Evolutionary conservation across 30 jellyfish, hydroid and myxozoan genomes (phyloP), one percentile per base, ranked within the genome.

Genomic region (Chrysaora quinquecirrha): DNA sequence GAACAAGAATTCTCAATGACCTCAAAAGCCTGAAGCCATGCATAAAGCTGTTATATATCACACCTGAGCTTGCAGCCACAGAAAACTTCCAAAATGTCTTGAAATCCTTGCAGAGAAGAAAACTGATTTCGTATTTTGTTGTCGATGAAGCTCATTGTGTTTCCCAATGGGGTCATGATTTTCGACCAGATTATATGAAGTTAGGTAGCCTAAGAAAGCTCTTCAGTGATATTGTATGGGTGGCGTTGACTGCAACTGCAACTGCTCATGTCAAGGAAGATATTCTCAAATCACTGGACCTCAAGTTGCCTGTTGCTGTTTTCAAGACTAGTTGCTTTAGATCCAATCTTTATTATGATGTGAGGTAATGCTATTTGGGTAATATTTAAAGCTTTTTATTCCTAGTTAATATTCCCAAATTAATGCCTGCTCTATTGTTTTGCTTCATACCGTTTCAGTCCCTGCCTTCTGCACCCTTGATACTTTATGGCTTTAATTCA

Each of bases 61-160:
- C 99, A 19, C 99, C 99, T 9, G 99, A 95, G 47, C 71, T 83
- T 22, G 98, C 98, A 2, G 89, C 94, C 12, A 85, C 97, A 48
- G 87, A 76, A 3, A 71, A 71, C 75, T 87, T 94, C 74, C 71
- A 78, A 30, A 54, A 70, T 18, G 46, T 87, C 48, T 75, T 94
- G 68, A 18, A 21, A 24, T 60, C 86, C 18, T 34, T 88, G 58
- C 74, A 58, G 54, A 76, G 23, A 25, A 83, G 87, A 58, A 63
- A 76, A 18, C 43, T 65, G 76, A 77, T 95, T 9, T 78, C 95
- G 25, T 88, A 47, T 66, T 89, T 95, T 75, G 96, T 86, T 34
- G 96, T 95, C 29, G 99, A 95, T 76, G 99, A 95, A 69, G 99
- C 99, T 2, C 99, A 95, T 74, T 95, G 99, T 73, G 96, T 95